These are phyloP conservation scores for Agonopterix alstromeriana DNA, from an alignment of 2,888 invertebrate genomes.

Conservation along the genomic window DNA sequence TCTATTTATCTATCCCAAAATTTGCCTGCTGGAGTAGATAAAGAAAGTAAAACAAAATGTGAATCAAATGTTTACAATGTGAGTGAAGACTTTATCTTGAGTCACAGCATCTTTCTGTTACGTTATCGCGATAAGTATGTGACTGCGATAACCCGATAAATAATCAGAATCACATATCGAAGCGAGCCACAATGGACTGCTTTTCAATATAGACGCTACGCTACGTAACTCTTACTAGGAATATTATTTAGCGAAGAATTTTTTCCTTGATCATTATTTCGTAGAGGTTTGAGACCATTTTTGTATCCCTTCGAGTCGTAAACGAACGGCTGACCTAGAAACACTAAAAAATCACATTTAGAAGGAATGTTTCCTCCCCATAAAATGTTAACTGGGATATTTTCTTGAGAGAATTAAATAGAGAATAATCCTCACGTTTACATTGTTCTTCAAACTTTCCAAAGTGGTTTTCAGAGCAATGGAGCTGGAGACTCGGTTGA, in stretches of 20 bases:
- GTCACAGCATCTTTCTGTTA: conserved; percentile 7
- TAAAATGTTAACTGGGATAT: neutral
- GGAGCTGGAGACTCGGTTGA: conserved; percentile 2
- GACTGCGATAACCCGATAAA: neutral
- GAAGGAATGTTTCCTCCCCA: too few species aligned
- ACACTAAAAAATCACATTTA: neutral
- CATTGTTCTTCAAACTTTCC: conserved; percentile 7
- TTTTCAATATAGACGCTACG: neutral
- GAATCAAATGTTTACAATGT: neutral
- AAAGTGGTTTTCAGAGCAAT: conserved; percentile 6
- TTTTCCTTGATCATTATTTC: neutral
- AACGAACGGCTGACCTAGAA: neutral
- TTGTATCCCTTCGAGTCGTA: neutral
- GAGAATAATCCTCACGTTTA: conserved; percentile 5
- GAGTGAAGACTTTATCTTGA: neutral
- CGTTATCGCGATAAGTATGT: conserved; percentile 7
- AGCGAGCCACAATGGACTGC: neutral
- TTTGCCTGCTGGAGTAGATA: too few species aligned
- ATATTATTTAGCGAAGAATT: too few species aligned
- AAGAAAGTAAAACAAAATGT: too few species aligned
- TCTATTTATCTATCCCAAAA: too few species aligned
- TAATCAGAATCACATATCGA: neutral
- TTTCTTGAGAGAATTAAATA: conserved; percentile 1
- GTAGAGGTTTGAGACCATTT: neutral
- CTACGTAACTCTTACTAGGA: too few species aligned